These are phyloP conservation scores for Tribolium freemani DNA, from an alignment of 2,888 invertebrate genomes.

Conservation along the genomic window DNA sequence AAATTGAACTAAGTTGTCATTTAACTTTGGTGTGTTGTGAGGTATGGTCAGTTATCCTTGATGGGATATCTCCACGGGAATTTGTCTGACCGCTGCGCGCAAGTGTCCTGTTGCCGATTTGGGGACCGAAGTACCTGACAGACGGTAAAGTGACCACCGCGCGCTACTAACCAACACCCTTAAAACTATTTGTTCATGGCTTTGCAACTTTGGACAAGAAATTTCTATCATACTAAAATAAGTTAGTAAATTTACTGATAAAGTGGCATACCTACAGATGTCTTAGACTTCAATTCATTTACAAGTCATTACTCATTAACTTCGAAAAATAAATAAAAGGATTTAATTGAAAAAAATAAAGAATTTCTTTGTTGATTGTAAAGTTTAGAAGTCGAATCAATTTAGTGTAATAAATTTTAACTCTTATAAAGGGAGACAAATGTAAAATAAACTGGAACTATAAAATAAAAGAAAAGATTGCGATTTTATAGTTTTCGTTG, in stretches of 20 bases:
- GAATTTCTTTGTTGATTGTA: conserved; percentile 34
- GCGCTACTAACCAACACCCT: no score
- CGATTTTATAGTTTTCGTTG: conserved; percentile 37
- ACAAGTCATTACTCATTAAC: conserved; percentile 41
- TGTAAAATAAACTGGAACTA: conserved; percentile 41
- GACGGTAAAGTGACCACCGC: no score
- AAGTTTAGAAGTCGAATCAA: conserved; percentile 39
- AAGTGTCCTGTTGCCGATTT: no score
- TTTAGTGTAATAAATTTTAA: conserved; percentile 44
- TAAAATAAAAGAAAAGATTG: conserved; percentile 38
- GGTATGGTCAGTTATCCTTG: no score
- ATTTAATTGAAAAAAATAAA: conserved; percentile 38
- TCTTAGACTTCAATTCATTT: neutral
- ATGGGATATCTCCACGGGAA: no score
- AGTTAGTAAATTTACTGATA: conserved; percentile 7
- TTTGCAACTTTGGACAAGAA: no score
- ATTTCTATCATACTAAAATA: conserved; percentile 1
- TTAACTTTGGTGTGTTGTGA: no score
- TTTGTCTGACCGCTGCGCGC: no score
- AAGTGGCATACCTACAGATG: neutral
- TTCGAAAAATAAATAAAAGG: conserved; percentile 23
- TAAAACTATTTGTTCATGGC: no score
- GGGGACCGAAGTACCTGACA: no score
- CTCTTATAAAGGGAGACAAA: conserved; percentile 42
- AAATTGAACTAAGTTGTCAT: no score